phyloP scores from a whole-genome alignment of 2,888 invertebrate species.

The Helobdella robusta region DNA sequence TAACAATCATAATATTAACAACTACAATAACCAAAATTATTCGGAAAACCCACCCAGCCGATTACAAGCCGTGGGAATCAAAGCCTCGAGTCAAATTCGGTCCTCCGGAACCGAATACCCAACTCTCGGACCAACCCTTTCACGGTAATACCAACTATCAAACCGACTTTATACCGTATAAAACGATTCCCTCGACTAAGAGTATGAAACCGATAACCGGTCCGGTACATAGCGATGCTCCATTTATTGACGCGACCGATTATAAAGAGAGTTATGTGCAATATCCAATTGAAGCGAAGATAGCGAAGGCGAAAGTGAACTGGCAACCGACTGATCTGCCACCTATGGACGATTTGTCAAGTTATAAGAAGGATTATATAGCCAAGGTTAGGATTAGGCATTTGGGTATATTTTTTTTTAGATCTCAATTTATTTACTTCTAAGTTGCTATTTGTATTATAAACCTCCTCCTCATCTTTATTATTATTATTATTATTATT shows the following conservation, averaged over 20 bases:
- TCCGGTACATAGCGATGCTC: conserved; percentile 35
- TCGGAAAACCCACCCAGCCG: conserved; percentile 27
- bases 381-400: conserved; percentile 26
- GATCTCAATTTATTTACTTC: too few relatives aligned
- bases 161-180: conserved; percentile 42
- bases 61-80: conserved; percentile 37
- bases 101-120: conserved; percentile 25
- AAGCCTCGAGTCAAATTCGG: conserved; percentile 36
- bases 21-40: background rate
- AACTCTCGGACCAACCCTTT: conserved; percentile 43
- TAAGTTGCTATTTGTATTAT: too few relatives aligned
- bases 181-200: conserved; percentile 33
- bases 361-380: conserved; percentile 42
- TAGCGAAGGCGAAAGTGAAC: conserved; percentile 38
- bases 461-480: too few relatives aligned
- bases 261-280: conserved; percentile 45
- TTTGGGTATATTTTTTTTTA: too few relatives aligned
- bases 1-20: background rate
- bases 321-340: conserved; percentile 40
- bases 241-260: conserved; percentile 45
- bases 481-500: too few relatives aligned
- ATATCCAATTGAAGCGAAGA: conserved; percentile 42
- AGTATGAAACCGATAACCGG: conserved; percentile 23
- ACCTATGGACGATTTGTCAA: conserved; percentile 44
- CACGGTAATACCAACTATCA: conserved; percentile 45